Percentiles rank a stretch among this genome's conserved stretches.
These are phyloP conservation scores for Drosophila algonquin DNA, from an alignment of 2,888 invertebrate genomes.

Conservation along the genomic window DNA sequence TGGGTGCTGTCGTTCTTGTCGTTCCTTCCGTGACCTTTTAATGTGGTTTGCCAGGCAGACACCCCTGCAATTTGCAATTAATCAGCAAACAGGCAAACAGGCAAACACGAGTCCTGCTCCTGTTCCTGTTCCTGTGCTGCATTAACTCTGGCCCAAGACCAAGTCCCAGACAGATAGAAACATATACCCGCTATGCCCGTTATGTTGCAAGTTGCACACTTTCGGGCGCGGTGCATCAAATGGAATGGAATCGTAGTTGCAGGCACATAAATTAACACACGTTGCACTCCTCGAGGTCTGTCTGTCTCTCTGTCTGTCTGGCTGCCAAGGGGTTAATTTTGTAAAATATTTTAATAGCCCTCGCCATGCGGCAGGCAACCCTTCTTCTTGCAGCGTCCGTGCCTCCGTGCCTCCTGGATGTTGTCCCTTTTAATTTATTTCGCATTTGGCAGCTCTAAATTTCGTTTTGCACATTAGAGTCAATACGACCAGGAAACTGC, in stretches of 20 bases:
- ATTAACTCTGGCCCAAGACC: slow-evolving; percentile 41
- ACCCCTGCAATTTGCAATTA: slow-evolving; percentile 77
- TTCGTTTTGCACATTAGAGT: slow-evolving; percentile 58
- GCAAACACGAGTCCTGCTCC: slow-evolving; percentile 37
- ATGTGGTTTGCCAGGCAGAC: slow-evolving; percentile 73
- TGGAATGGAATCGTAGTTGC: slow-evolving; percentile 51
- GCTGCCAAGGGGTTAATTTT: slow-evolving; percentile 64
- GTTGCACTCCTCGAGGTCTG: slow-evolving; percentile 5
- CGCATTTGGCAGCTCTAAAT: slow-evolving; percentile 64
- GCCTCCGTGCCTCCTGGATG: background rate
- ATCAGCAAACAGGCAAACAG: slow-evolving; percentile 69
- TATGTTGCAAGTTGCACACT: slow-evolving; percentile 57
- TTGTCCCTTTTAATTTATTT: slow-evolving; percentile 58
- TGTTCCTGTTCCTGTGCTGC: slow-evolving; percentile 27
- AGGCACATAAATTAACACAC: slow-evolving; percentile 35
- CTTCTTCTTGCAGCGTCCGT: slow-evolving; percentile 3
- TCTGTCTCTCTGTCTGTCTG: slow-evolving; percentile 21
- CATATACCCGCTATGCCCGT: slow-evolving; percentile 5
- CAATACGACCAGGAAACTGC: slow-evolving; percentile 49
- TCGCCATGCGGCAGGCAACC: slow-evolving; percentile 1
- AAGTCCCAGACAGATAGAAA: slow-evolving; percentile 24
- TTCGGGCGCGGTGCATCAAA: slow-evolving; percentile 57
- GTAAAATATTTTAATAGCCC: slow-evolving; percentile 67
- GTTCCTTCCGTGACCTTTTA: slow-evolving; percentile 70
- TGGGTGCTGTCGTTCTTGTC: background rate